Base-by-base conservation (phyloP, 1,140 invertebrate species). In the Caenorhabditis brenneri region DNA sequence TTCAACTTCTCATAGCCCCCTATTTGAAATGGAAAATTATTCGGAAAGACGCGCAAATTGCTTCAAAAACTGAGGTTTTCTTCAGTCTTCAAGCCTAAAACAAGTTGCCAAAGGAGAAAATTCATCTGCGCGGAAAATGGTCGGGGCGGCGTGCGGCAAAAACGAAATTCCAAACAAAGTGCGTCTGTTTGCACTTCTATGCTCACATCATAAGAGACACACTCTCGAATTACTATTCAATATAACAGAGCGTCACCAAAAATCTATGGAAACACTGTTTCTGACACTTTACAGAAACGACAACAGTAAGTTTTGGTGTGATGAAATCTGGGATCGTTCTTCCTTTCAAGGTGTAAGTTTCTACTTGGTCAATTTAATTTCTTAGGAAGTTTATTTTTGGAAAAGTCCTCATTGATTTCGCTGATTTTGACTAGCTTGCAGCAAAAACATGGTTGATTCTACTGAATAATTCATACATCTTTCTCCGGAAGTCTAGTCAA, bases 141-240 rank as follows among this genome's bases (percentile, higher is more conserved):
- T 22, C 55, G 55, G 9, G n/a, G 29, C 7, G 9, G 24, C 36
- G 31, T n/a, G 60, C 29, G 60, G 60, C 65, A 74, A 24, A 12
- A 65, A 65, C 58, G 58, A 65, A 65, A 74, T 74, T 42, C 65
- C 65, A 74, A 74, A 74, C 65, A 74, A 33, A 74, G 65, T 36
- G 65, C 42, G n/a, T 36, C 36, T 74, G 7, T 46, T 55, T 27
- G 10, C 53, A 22, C 24, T 74, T 55, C 12, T 74, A 39, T 74
- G 36, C 65, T 74, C 65, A 74, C 15, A 15, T 58, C 53, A 58
- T 29, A 58, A 55, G 53, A 24, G 22, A 42, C n/a, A 42, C 65
- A 42, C 65, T 74, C 65, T 74, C 65, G 36, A 74, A 74, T 74
- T 74, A 74, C 65, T 74, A 74, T 42, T 74, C 65, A 42, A 24